Evolutionary conservation across 2,888 invertebrate species (phyloP).

Genomic region (Alentia gelatinosa): DNA sequence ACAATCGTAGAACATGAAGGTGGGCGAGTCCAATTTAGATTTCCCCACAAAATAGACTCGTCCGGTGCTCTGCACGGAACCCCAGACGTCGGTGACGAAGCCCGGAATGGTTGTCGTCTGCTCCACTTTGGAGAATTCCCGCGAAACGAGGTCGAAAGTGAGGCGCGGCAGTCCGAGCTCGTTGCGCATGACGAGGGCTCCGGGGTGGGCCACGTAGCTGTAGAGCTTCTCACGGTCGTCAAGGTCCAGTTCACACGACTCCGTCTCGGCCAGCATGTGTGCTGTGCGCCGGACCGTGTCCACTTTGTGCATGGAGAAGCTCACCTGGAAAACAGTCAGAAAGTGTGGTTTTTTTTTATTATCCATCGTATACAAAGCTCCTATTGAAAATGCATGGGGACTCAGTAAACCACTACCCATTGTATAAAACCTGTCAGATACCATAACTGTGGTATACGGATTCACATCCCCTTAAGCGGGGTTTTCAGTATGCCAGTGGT

Average conservation of each 20-base stretch:
- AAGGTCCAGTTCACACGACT: conserved; percentile 46
- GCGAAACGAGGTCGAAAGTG: neutral
- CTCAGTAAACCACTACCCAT: too few species aligned
- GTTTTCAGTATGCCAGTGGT: too few species aligned
- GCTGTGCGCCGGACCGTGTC: conserved; percentile 43
- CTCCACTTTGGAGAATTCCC: conserved; percentile 2
- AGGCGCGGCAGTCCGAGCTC: conserved; percentile 52
- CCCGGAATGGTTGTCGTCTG: neutral
- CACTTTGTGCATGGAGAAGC: conserved; percentile 17
- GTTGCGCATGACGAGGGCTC: conserved; percentile 23
- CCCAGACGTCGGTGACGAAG: conserved; percentile 57
- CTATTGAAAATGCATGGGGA: too few species aligned
- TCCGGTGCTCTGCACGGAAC: conserved; percentile 27
- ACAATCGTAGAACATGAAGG: conserved; percentile 50
- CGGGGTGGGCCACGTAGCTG: conserved; percentile 45
- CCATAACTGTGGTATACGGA: too few species aligned
- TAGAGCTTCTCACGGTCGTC: conserved; percentile 53
- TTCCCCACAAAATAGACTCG: conserved; percentile 54
- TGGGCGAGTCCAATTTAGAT: conserved; percentile 16
- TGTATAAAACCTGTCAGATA: too few species aligned
- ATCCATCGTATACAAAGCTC: too few species aligned
- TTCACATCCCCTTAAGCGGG: too few species aligned
- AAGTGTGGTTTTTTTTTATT: too few species aligned
- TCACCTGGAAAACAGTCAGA: neutral
- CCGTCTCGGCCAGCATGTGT: neutral